Evolutionary conservation across 2,113 vertebrate species (phyloP), one percentile per base, ranked within the genome.

Genomic region (Acrocephalus kingi): DNA sequence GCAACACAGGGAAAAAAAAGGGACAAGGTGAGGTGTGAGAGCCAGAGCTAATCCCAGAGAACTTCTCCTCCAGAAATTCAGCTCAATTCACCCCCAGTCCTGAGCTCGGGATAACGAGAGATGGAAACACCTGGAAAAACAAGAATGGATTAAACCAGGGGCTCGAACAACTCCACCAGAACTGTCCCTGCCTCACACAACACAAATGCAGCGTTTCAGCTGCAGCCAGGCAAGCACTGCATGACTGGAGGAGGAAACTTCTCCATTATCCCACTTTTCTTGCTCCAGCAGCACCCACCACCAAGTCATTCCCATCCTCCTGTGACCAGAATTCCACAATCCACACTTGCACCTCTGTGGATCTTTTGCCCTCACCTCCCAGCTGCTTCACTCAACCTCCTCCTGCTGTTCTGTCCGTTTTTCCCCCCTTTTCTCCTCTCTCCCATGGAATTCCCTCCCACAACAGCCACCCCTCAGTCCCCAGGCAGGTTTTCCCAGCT

Each of bases 1-100:
- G 97, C 2, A 90, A 87, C 62, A 85, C 43, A 68, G 92, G 93
- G 48, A 11, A 11, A 39, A 39, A 80, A 35, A 48, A 45, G 54
- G 48, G 51, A 52, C 25, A 22, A 15, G 61, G 59, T 15, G 63
- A 84, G 77, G 24, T 23, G 52, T 24, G 25, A 37, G 79, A 84
- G 72, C 52, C 69, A 72, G 33, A 1, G 4, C 19, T 18, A 14
- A 37, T 14, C 35, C 66, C 61, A 33, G 45, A 58, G 83, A 85
- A 11, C 30, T 16, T 4, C 62, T 83, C 5, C 4, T 19, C n/a
- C 61, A 84, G 68, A 33, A 58, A n/a, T 21, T 30, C 5, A 35
- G 77, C 43, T 31, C 71, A 14, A 19, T 28, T 72, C 68, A 33
- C 3, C 46, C 4, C 5, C 17, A 0, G 3, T 48, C 51, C 75